A percentile compares a stretch with the other conserved stretches of the same genome.
Evolutionary conservation across 1,140 invertebrate genomes (phyloP).

Genomic region (Bicyclus anynana): DNA sequence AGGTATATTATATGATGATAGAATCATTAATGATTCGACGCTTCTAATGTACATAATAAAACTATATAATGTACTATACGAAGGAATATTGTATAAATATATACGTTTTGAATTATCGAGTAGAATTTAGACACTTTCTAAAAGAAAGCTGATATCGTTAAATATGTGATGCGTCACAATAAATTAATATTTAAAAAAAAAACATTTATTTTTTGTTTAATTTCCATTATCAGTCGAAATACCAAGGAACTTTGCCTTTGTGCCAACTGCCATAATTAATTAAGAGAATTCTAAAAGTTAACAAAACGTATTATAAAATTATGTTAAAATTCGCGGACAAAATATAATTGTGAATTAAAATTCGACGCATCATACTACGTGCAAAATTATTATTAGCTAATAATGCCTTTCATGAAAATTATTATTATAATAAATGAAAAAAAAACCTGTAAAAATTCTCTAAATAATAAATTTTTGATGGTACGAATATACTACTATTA

Average conservation of each 20-base stretch:
- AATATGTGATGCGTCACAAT: background rate
- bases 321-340: background rate
- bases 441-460: background rate
- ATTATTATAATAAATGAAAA: background rate
- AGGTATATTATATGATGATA: background rate
- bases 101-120: background rate
- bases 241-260: background rate
- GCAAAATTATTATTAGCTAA: background rate
- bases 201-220: background rate
- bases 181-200: background rate
- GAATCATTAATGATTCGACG: slow-evolving; percentile 2
- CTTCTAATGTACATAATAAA: slow-evolving; percentile 11
- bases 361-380: background rate
- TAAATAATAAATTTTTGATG: background rate
- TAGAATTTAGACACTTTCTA: background rate
- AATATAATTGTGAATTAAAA: background rate
- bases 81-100: slow-evolving; percentile 10
- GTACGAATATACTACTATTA: background rate
- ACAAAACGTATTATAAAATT: background rate
- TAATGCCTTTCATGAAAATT: background rate
- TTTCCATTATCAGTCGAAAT: background rate
- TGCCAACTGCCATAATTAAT: background rate
- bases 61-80: slow-evolving; percentile 15
- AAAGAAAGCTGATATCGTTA: background rate
- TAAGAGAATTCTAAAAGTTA: background rate